Percentiles rank a stretch among this genome's conserved stretches.
Conservation (phyloP, 2,113 vertebrate species). For the Cygnus buccinator region DNA sequence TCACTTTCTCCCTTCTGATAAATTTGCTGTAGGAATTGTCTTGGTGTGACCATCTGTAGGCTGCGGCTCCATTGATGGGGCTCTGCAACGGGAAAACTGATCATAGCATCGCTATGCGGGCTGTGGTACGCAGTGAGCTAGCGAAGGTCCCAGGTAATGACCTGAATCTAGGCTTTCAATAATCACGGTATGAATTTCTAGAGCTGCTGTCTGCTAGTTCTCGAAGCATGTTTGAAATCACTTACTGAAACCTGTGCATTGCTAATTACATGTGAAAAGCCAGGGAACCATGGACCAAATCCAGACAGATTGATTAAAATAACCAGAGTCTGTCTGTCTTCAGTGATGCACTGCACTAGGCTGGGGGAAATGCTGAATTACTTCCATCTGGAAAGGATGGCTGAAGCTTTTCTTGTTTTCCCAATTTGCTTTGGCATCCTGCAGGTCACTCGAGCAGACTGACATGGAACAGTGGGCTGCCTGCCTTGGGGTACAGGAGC, state of each 20-base stretch:
- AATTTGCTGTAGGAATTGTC: background rate
- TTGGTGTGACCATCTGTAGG: background rate
- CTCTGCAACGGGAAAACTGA: background rate
- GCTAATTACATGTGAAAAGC: background rate
- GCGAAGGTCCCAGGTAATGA: background rate
- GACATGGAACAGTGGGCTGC: background rate
- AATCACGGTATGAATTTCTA: background rate
- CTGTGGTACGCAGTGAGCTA: background rate
- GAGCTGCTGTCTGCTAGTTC: background rate
- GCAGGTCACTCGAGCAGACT: background rate
- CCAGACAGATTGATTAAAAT: background rate
- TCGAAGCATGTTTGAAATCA: background rate
- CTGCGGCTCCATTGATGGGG: background rate
- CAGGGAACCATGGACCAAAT: fast-evolving
- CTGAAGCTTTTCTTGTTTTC: background rate
- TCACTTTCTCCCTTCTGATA: background rate
- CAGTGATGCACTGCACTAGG: background rate
- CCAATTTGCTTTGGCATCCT: background rate
- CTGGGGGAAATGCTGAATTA: background rate
- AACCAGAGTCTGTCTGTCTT: background rate
- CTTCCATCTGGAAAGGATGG: background rate
- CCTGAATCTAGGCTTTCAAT: background rate
- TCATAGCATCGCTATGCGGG: fast-evolving
- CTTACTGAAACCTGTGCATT: background rate
- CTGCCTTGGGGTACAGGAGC: background rate